These are phyloP conservation scores for Fragum fragum DNA, from an alignment of 2,888 invertebrate genomes.

Conservation along the genomic window DNA sequence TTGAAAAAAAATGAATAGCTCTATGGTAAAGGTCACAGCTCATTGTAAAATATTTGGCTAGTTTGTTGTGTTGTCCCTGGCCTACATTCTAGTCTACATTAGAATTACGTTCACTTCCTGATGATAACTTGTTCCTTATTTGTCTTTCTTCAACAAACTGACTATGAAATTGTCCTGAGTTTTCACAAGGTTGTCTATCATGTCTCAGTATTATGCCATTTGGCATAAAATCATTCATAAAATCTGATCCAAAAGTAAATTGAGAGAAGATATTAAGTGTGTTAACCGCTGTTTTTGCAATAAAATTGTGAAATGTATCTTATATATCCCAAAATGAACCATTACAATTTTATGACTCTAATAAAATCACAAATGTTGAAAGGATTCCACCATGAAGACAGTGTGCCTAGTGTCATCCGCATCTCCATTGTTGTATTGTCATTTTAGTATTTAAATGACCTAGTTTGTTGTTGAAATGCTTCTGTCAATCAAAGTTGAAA, in stretches of 20 bases:
- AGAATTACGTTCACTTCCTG: no score
- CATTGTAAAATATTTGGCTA: no score
- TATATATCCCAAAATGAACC: conserved; percentile 24
- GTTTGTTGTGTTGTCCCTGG: no score
- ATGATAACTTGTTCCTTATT: no score
- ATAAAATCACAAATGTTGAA: conserved; percentile 31
- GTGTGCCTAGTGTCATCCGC: conserved; percentile 19
- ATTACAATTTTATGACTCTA: conserved; percentile 41
- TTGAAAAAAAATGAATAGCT: no score
- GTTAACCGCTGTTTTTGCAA: conserved; percentile 7
- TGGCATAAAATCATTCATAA: no score
- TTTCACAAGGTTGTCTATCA: no score
- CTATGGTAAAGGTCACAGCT: no score
- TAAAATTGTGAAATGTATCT: conserved; percentile 30
- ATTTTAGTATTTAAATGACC: not conserved
- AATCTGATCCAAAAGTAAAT: not conserved
- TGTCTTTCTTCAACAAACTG: no score
- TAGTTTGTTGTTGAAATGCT: not conserved
- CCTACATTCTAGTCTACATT: no score
- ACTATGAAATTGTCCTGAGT: no score
- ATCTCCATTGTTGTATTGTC: conserved; percentile 28
- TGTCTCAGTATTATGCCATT: no score
- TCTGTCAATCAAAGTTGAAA: not conserved
- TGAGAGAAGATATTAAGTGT: not conserved
- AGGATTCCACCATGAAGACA: conserved; percentile 3